These are phyloP conservation scores for Prosapia bicincta DNA, from an alignment of 2,888 invertebrate species.

Conservation along the genomic window DNA sequence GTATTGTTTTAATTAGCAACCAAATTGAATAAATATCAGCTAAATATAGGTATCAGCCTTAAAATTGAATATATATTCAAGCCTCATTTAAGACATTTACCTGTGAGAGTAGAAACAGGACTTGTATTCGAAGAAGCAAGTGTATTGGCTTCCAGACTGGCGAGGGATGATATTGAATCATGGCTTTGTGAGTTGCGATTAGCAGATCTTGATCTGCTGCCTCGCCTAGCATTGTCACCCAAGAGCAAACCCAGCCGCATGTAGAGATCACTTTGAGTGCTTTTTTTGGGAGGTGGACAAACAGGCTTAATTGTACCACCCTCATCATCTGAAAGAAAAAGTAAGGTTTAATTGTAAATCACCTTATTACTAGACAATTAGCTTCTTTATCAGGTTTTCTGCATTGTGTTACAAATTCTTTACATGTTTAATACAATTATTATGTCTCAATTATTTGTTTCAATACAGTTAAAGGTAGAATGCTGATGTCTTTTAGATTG, in stretches of 20 bases:
- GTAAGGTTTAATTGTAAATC: too few species aligned
- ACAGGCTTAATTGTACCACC: slow-evolving; percentile 62
- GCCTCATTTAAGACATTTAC: slow-evolving; percentile 42
- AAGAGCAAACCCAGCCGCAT: slow-evolving; percentile 78
- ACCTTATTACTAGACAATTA: too few species aligned
- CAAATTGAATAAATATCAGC: too few species aligned
- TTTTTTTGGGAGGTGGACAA: slow-evolving; percentile 44
- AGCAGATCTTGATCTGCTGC: slow-evolving; percentile 38
- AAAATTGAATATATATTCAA: too few species aligned
- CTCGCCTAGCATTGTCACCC: slow-evolving; percentile 62
- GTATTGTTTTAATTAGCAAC: too few species aligned
- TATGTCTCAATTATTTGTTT: too few species aligned
- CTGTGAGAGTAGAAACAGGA: slow-evolving; percentile 85
- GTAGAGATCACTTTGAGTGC: slow-evolving; percentile 74
- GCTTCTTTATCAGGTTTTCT: too few species aligned
- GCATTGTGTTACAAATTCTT: too few species aligned
- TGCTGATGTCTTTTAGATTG: too few species aligned
- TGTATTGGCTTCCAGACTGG: slow-evolving; percentile 58
- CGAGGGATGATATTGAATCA: slow-evolving; percentile 52
- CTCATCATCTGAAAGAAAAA: slow-evolving; percentile 62
- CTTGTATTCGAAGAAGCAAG: slow-evolving; percentile 79
- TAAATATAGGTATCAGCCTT: too few species aligned
- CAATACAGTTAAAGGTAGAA: too few species aligned
- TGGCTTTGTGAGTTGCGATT: slow-evolving; percentile 43
- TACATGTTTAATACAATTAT: too few species aligned